Evolutionary conservation across 1,140 invertebrate species (phyloP), one percentile per base, ranked within the genome.

Genomic region (Pseudomyrmex sp.): DNA sequence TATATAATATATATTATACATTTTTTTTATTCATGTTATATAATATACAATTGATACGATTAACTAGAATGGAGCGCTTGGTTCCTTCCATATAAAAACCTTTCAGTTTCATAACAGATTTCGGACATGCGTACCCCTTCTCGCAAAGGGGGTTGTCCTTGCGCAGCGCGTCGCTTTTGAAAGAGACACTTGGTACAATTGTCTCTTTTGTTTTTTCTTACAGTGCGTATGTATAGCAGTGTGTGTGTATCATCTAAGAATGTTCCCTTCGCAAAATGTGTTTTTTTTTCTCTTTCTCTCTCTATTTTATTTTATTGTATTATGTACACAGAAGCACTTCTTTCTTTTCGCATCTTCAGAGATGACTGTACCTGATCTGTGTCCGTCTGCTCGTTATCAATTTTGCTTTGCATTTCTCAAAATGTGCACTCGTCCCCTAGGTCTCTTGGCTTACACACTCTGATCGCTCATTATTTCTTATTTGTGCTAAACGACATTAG

Each of bases 401-500:
- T 56, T 56, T 48, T 46, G 13, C 87, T 79, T 63, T 12, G 56
- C 59, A 83, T 70, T 83, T 35, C 87, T 35, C 35, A 35, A 35
- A 35, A 35, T 35, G 35, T 35, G 5, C 35, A 35, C 5, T 35
- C 35, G 35, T 35, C 5, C 35, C 35, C 35, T 7, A 35, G 35
- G 35, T 35, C 35, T 35, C 35, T 35, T 35, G 35, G 35, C 35
- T 35, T 35, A 35, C 35, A 7, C 62, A 87, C 70, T 50, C 59
- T 58, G 52, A 44, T 61, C 50, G 35, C 52, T 69, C 50, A 50
- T 15, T 69, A 84, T 72, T 73, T 85, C 82, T 89, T 84, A 90
- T 93, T 93, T 93, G 93, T 93, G 93, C 92, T 93, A 92, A 91
- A 93, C 90, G 92, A 93, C 92, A 93, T 89, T 93, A 89, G 87